phyloP scores from a whole-genome alignment of 1,140 invertebrate genomes.

The Drosophila quadrilineata region DNA sequence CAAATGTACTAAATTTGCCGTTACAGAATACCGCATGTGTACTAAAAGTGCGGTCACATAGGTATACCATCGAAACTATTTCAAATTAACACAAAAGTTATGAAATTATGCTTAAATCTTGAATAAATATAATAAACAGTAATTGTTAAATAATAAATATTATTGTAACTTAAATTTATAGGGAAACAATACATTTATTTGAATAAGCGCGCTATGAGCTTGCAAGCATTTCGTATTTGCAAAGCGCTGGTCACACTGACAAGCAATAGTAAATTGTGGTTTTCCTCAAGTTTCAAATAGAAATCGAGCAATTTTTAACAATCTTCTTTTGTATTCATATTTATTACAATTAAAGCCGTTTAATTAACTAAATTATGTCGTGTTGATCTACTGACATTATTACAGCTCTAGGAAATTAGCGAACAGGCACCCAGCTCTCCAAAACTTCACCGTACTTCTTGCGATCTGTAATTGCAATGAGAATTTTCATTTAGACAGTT shows the following conservation, averaged over 20 bases:
- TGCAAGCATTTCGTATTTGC: not conserved
- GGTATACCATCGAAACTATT: not conserved
- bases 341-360: constrained; percentile 70
- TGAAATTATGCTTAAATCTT: no score
- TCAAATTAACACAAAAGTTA: no score
- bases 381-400: not conserved
- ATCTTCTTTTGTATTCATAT: constrained; percentile 34
- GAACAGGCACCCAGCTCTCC: constrained; percentile 85
- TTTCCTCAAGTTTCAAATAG: not conserved
- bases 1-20: not conserved
- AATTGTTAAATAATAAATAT: not conserved
- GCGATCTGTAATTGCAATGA: constrained; percentile 83
- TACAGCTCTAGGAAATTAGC: constrained; percentile 81
- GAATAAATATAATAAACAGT: no score
- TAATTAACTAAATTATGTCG: constrained; percentile 60
- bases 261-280: not conserved
- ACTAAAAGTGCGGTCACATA: not conserved
- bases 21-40: not conserved
- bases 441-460: constrained; percentile 85
- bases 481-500: not conserved
- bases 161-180: no score
- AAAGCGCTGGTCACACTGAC: constrained; percentile 1
- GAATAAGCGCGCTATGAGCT: not conserved
- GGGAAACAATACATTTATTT: not conserved
- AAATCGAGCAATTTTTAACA: not conserved